A percentile compares a stretch with the other conserved stretches of the same genome.
Conservation (phyloP, 2,797 vertebrate genomes). For the Dromococcyx pavoninus region DNA sequence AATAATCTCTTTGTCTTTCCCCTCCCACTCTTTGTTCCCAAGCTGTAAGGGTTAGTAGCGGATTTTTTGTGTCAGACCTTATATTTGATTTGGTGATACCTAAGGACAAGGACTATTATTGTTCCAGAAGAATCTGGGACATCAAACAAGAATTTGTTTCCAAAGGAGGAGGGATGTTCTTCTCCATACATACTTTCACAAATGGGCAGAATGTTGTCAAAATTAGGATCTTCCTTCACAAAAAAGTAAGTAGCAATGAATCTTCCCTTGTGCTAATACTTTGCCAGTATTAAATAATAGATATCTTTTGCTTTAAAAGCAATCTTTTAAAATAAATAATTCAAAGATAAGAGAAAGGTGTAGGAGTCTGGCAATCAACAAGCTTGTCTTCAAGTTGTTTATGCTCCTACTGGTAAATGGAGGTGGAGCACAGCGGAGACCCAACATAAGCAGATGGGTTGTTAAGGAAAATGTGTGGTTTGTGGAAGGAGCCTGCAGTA, state of each 20-base stretch:
- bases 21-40: too few relatives aligned
- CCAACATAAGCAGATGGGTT: neutral
- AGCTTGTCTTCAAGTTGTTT: neutral
- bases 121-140: neutral
- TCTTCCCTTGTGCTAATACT: neutral
- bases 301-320: neutral
- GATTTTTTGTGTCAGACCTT: too few relatives aligned
- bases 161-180: neutral
- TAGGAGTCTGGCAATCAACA: neutral
- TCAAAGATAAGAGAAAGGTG: neutral
- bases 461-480: neutral
- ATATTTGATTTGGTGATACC: neutral
- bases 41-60: too few relatives aligned
- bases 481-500: neutral
- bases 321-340: neutral
- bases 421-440: neutral
- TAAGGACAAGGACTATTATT: neutral
- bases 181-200: neutral
- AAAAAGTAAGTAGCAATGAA: neutral
- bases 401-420: neutral
- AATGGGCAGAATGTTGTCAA: neutral
- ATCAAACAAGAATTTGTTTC: neutral
- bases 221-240: neutral
- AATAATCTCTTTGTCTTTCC: too few relatives aligned
- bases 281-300: neutral